phyloP scores from a whole-genome alignment of 2,888 invertebrate genomes.

The Lepidocyrtoides sp. region DNA sequence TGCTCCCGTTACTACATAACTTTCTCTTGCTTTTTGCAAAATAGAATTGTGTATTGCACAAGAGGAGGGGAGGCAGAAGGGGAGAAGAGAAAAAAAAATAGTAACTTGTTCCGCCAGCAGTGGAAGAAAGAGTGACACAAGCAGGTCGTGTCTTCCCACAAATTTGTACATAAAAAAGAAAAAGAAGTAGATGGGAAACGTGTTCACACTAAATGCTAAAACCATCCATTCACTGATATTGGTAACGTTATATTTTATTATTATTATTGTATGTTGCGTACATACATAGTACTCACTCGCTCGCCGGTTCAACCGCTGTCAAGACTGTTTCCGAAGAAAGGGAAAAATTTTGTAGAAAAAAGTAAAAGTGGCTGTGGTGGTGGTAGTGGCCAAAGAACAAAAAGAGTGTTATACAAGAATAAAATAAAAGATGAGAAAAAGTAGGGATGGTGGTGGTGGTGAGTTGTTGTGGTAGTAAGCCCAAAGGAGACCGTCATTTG shows the following conservation, averaged over 20 bases:
- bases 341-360: background rate
- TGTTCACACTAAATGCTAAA: constrained; percentile 47
- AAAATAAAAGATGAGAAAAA: constrained; percentile 5
- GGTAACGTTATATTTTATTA: background rate
- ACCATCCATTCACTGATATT: background rate
- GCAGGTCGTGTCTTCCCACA: constrained; percentile 77
- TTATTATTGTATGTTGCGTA: background rate
- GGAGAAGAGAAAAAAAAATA: constrained; percentile 12
- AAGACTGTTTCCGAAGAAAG: constrained; percentile 56
- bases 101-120: constrained; percentile 5
- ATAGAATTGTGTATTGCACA: constrained; percentile 22
- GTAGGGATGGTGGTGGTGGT: background rate
- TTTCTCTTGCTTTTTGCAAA: too few relatives aligned
- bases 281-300: background rate
- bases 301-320: constrained; percentile 66
- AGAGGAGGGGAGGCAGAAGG: background rate
- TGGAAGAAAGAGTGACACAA: constrained; percentile 60
- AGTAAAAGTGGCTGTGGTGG: background rate
- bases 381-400: background rate
- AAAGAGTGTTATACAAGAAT: background rate
- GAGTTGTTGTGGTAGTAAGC: constrained; percentile 49
- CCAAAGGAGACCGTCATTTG: constrained; percentile 57
- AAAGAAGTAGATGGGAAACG: background rate
- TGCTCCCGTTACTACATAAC: constrained; percentile 6
- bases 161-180: constrained; percentile 48